Evolutionary conservation across 2,113 vertebrate genomes (phyloP).

Genomic region (Abramis brama): DNA sequence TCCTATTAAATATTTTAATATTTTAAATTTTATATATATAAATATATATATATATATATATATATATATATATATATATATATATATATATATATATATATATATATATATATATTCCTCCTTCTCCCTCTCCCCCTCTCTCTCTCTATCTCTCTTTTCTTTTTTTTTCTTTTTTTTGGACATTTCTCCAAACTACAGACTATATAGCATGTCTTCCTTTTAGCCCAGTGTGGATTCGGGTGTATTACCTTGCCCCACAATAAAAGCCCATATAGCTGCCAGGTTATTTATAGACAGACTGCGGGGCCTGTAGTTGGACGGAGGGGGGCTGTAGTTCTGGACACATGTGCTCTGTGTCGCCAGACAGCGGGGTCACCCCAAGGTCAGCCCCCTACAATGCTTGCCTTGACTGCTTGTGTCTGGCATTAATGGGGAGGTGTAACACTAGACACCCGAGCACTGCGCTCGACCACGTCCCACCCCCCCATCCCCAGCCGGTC

Average conservation of each 20-base stretch:
- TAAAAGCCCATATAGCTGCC: conserved; percentile 35
- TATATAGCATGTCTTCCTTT: neutral
- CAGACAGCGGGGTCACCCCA: conserved; percentile 57
- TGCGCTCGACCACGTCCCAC: neutral
- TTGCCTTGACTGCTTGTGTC: conserved; percentile 49
- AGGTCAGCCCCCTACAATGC: conserved; percentile 48
- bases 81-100: too few relatives aligned
- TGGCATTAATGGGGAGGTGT: conserved; percentile 39
- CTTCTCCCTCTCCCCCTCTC: too few relatives aligned
- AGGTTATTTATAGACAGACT: conserved; percentile 41
- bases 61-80: neutral
- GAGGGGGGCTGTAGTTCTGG: conserved; percentile 32
- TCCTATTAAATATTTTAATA: too few relatives aligned
- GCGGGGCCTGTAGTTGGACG: conserved; percentile 11
- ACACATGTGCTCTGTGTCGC: conserved; percentile 46
- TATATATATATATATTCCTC: too few relatives aligned
- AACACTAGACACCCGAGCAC: conserved; percentile 1
- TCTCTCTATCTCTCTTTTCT: too few relatives aligned
- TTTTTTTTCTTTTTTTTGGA: neutral
- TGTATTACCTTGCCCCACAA: neutral
- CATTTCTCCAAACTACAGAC: neutral
- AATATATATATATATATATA: too few relatives aligned
- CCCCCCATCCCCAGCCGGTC: conserved; percentile 4
- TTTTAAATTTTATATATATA: too few relatives aligned
- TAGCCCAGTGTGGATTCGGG: conserved; percentile 14